A percentile compares a stretch with the other conserved stretches of the same genome.
Conservation (phyloP, 2,113 vertebrate species). For the Chloroceryle aenea region DNA sequence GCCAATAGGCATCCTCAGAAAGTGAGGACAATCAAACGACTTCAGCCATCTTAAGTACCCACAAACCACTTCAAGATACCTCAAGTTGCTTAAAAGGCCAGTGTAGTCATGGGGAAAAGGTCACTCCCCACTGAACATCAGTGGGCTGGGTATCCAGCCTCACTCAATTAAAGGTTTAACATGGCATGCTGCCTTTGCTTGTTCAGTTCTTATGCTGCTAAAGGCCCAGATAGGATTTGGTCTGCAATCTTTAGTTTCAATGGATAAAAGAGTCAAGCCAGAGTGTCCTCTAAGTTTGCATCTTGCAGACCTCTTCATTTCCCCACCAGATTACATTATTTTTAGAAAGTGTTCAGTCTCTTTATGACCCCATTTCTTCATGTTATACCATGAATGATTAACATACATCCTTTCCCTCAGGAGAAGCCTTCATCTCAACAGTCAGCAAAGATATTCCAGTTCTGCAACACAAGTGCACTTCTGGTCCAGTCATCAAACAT, state of each 20-base stretch:
- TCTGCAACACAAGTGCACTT: not conserved
- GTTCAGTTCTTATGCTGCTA: not conserved
- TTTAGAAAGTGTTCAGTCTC: slow-evolving; percentile 59
- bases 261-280: slow-evolving; percentile 59
- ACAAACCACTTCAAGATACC: not conserved
- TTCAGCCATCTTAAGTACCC: not conserved
- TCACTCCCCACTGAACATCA: not conserved
- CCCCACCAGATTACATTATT: slow-evolving; percentile 40
- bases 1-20: not conserved
- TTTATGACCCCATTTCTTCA: slow-evolving; percentile 12
- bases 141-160: not conserved
- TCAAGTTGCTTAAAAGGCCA: not conserved
- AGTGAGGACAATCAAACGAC: not conserved
- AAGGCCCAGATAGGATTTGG: not conserved
- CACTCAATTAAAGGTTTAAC: not conserved
- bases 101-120: not conserved
- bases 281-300: slow-evolving; percentile 9
- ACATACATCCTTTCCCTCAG: not conserved
- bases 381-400: slow-evolving; percentile 23
- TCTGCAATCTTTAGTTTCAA: slow-evolving; percentile 22
- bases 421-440: not conserved
- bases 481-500: not conserved
- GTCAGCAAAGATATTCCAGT: not conserved
- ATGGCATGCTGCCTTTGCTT: not conserved
- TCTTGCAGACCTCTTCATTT: slow-evolving; percentile 50